Percentiles rank a stretch among this genome's conserved stretches.
These are phyloP conservation scores for Pemphigus obesinymphae DNA, from an alignment of 1,140 invertebrate genomes.

Conservation along the genomic window DNA sequence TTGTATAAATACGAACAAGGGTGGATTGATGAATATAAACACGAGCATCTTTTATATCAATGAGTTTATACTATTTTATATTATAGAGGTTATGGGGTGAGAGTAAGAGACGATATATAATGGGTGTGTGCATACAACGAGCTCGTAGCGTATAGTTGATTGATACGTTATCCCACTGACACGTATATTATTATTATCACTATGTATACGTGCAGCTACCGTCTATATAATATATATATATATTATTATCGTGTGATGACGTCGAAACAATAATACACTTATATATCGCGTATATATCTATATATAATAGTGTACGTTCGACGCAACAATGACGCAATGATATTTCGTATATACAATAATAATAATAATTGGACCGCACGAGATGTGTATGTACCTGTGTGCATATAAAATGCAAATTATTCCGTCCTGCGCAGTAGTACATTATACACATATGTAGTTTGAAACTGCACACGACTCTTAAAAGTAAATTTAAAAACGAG, in stretches of 20 bases:
- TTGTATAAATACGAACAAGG: background rate
- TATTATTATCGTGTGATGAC: background rate
- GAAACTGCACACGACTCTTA: too few relatives aligned
- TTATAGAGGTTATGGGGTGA: background rate
- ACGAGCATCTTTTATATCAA: conserved; percentile 39
- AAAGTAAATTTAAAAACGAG: too few relatives aligned
- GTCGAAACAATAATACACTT: background rate
- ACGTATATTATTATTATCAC: background rate
- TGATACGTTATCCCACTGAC: conserved; percentile 18
- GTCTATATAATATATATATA: too few relatives aligned
- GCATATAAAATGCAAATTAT: too few relatives aligned
- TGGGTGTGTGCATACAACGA: conserved; percentile 1
- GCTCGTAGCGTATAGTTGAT: background rate
- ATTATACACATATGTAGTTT: too few relatives aligned
- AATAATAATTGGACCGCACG: too few relatives aligned
- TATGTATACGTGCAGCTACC: background rate
- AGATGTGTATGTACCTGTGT: too few relatives aligned
- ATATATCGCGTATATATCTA: background rate
- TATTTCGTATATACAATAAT: too few relatives aligned
- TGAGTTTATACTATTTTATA: background rate
- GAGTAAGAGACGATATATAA: background rate
- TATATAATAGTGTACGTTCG: too few relatives aligned
- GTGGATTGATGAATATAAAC: conserved; percentile 38
- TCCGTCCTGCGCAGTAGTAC: too few relatives aligned
- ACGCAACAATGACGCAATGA: too few relatives aligned